Evolutionary conservation across 1,140 invertebrate species (phyloP), one percentile per base, ranked within the genome.

Genomic region (Campoletis sonorensis): DNA sequence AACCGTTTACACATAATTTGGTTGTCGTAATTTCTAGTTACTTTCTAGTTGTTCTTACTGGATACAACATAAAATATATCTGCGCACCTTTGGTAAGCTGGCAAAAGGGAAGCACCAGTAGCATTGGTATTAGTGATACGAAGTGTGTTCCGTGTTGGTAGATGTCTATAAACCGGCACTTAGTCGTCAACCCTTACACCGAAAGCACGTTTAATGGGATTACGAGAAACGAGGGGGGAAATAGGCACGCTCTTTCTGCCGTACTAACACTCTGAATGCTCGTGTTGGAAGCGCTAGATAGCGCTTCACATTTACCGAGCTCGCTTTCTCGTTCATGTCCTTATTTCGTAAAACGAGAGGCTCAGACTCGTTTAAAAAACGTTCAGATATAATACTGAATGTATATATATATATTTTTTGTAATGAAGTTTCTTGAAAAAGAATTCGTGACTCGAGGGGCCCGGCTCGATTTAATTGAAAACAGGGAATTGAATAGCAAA

Each of bases 111-210:
- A 10, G 54, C 18, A 4, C 5, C 21, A 58, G 54, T 21, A 21
- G 1, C 10, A 58, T 23, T 23, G 54, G 54, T 58, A 23, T 58
- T 58, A 23, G 21, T 10, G 21, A 23, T 23, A 58, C 54, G 21
- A 23, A 58, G 54, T 58, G 54, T 18, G 10, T 4, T 23, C 8
- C 54, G 21, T 58, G 54, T 58, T 58, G 54, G 18, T 58, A 58
- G 18, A 58, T 58, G 54, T 58, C 54, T 58, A 58, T 58, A 58
- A 58, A 58, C 54, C 54, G 54, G 54, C 54, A 58, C 54, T 58
- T 58, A 23, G 54, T 23, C 54, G 15, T 58, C 54, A 58, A 58
- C 54, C 54, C 54, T 58, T 58, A 58, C 54, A 23, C 54, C 18
- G 21, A 18, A 58, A 23, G 4, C 18, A 58, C 54, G 54, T 58